Evolutionary conservation across 2,113 vertebrate genomes (phyloP), one percentile per base, ranked within the genome.

Genomic region (Tragulus kanchil): DNA sequence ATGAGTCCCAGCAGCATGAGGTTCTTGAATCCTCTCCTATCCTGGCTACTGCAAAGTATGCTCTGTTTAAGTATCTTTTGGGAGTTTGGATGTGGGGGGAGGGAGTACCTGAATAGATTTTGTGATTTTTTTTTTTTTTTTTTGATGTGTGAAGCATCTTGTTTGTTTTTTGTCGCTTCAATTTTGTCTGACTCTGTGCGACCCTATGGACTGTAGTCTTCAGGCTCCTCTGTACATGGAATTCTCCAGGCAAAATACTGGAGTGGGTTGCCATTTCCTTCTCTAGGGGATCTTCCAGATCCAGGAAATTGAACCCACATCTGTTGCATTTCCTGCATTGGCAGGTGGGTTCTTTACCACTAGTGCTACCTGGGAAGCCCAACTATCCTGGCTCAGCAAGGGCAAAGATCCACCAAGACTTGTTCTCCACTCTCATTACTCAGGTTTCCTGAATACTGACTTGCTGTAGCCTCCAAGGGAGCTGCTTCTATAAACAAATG

Each of bases 61-160:
- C 65, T 90, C 50, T 95, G 36, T 95, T 96, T 84, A 89, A 96
- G 58, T 7, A 93, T 95, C n/a, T 94, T 73, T 93, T 71, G 42
- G 26, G 87, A 84, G 36, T 62, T 92, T 84, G 42, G 7, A 14
- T 7, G 36, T 67, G 28, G 21, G 54, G 13, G 21, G 26, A 89
- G 31, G 89, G 87, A 87, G 36, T 42, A 52, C 56, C 28, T 48
- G 56, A 96, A 91, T 54, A 87, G 50, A 95, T 67, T 90, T 77
- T 89, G 61, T 87, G 23, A 91, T 85, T 97, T 36, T 36, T 36
- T 36, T 36, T 36, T 36, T 36, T 36, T 36, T 36, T 36, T 36
- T 97, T 93, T 96, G 82, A 56, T 96, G 75, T 59, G 89, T 0
- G 2, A 77, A 83, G 58, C 62, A 85, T 97, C 88, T 93, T 97